Evolutionary conservation across 2,797 vertebrate genomes (phyloP), one percentile per base, ranked within the genome.

Genomic region (Lemur catta): DNA sequence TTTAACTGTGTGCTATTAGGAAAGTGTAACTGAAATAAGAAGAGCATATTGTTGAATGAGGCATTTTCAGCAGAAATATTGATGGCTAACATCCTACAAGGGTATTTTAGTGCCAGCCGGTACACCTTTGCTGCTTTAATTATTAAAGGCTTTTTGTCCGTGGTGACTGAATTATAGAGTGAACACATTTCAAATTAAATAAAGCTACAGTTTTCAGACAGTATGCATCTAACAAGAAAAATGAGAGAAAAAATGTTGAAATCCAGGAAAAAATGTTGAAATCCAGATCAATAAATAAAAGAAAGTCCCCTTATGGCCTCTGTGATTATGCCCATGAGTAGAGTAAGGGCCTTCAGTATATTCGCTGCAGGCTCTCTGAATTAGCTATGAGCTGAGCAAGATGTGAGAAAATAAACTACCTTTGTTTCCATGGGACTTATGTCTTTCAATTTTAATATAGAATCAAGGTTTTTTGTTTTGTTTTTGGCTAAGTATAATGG

Each of bases 171-270:
- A 86, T 71, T 88, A 4, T 84, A 90, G 80, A 90, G 30, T 89
- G 69, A 93, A 89, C 75, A 93, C 88, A 69, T 97, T 97, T 94
- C 90, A 95, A 90, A 84, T 46, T 22, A 43, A 97, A 93, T 84
- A 48, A 95, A 86, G 38, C 28, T 59, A 12, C 79, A 61, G 52
- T 95, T 92, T 97, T 92, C n/a, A 96, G 59, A 48, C 8, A 63
- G 9, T 52, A 94, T 93, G 84, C 48, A 69, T 91, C 17, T 94
- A 94, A 94, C 15, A 93, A 65, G 71, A 94, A 91, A 95, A 92
- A 84, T 71, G 41, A 85, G 48, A 89, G n/a, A n/a, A 67, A 76
- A 74, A 43, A 28, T 50, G 13, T 93, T 90, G 38, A 95, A 86
- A 95, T 92, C 17, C 6, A 84, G 55, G 33, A 63, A 89, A 52